phyloP scores from a whole-genome alignment of 2,113 vertebrate species.

The Atlantisia rogersi region DNA sequence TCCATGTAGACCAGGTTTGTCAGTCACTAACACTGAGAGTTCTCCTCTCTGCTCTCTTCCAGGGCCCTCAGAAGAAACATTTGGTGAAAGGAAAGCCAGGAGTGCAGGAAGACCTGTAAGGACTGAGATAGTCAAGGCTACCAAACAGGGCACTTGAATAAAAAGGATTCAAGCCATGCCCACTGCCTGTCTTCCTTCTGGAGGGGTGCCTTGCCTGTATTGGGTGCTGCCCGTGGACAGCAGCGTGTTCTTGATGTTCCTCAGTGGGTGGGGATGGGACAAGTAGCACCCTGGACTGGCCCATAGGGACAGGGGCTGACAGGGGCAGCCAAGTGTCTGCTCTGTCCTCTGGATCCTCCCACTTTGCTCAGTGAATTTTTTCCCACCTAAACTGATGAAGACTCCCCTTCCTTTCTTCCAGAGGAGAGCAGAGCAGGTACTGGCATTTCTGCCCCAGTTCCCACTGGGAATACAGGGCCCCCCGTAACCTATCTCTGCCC shows the following conservation, averaged over 20 bases:
- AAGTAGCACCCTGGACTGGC: not conserved
- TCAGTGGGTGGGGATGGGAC: not conserved
- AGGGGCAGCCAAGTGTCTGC: not conserved
- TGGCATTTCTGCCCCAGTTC: not conserved
- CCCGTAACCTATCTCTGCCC: not conserved
- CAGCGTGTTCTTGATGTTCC: not conserved
- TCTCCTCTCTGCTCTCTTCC: constrained; percentile 9
- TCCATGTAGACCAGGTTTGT: not conserved
- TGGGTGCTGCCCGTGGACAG: not conserved
- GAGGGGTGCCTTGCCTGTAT: not conserved
- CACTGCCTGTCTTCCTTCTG: not conserved
- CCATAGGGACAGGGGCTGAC: not conserved
- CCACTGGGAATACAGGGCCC: not conserved
- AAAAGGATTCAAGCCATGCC: not conserved
- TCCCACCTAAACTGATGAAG: not conserved
- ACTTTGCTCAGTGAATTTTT: not conserved
- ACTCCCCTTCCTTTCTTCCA: not conserved
- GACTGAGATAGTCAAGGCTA: not conserved
- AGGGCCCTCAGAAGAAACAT: constrained; percentile 94
- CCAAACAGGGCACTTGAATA: not conserved
- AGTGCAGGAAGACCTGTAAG: constrained; percentile 37
- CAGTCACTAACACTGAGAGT: not conserved
- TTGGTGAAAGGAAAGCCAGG: constrained; percentile 72
- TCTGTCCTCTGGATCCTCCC: not conserved
- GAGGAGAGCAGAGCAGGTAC: not conserved